A percentile compares a stretch with the other conserved stretches of the same genome.
These are phyloP conservation scores for Willisornis vidua DNA, from an alignment of 2,113 vertebrate species.

Conservation along the genomic window DNA sequence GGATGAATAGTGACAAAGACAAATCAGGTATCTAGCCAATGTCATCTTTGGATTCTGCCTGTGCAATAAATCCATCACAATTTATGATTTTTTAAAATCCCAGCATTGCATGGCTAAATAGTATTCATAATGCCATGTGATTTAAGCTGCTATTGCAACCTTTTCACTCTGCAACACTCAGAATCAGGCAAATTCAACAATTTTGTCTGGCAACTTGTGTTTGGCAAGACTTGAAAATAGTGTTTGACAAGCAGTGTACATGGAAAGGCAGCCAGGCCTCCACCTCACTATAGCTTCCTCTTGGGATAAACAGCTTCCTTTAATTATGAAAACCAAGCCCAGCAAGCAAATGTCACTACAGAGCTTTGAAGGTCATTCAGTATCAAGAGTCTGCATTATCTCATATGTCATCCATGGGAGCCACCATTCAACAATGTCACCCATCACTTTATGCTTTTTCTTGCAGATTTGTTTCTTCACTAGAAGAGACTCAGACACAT, in stretches of 20 bases:
- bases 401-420: not conserved
- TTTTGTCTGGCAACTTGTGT: not conserved
- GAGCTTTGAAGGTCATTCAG: not conserved
- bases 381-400: accelerated
- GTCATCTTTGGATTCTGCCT: not conserved
- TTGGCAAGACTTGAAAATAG: not conserved
- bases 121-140: not conserved
- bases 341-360: not conserved
- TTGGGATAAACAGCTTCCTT: not conserved
- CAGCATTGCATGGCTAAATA: not conserved
- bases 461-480: not conserved
- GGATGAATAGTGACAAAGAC: not conserved
- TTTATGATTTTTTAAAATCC: not conserved
- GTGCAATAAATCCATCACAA: not conserved
- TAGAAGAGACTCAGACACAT: not conserved
- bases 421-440: not conserved
- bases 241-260: not conserved
- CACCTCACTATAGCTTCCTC: not conserved
- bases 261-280: not conserved
- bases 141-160: not conserved
- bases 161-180: not conserved
- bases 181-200: not conserved
- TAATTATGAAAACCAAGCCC: not conserved
- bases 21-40: not conserved
- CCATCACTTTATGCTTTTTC: not conserved